These are phyloP conservation scores for Myrmophylax atrothorax DNA, from an alignment of 2,113 vertebrate species.

Conservation along the genomic window DNA sequence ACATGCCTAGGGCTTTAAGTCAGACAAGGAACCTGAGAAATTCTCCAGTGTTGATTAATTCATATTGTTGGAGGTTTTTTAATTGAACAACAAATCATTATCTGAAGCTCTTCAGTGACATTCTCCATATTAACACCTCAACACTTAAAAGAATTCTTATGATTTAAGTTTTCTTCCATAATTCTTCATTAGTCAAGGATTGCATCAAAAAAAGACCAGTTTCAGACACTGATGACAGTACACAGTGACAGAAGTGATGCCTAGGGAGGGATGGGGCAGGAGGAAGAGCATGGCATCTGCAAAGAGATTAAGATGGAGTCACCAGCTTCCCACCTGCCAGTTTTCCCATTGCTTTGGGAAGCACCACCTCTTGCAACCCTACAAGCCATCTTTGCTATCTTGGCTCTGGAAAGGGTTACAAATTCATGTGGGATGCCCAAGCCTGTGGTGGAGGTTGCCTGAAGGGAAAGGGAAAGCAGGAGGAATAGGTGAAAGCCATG, in stretches of 20 bases:
- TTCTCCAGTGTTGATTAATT: not conserved
- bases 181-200: not conserved
- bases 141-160: not conserved
- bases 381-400: not conserved
- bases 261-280: not conserved
- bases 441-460: not conserved
- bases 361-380: not conserved
- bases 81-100: not conserved
- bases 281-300: not conserved
- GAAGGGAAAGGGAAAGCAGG: not conserved
- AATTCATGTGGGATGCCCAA: not conserved
- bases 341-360: not conserved
- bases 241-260: not conserved
- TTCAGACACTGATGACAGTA: not conserved
- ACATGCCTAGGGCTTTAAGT: not conserved
- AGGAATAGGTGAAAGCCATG: not conserved
- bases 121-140: not conserved
- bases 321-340: not conserved
- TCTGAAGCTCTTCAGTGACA: not conserved
- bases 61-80: not conserved
- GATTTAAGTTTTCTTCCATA: not conserved
- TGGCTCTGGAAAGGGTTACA: not conserved
- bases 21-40: not conserved
- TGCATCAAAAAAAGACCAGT: rapidly evolving
- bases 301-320: not conserved